phyloP scores from a whole-genome alignment of 2,888 invertebrate genomes.

The Drosophila affinis region DNA sequence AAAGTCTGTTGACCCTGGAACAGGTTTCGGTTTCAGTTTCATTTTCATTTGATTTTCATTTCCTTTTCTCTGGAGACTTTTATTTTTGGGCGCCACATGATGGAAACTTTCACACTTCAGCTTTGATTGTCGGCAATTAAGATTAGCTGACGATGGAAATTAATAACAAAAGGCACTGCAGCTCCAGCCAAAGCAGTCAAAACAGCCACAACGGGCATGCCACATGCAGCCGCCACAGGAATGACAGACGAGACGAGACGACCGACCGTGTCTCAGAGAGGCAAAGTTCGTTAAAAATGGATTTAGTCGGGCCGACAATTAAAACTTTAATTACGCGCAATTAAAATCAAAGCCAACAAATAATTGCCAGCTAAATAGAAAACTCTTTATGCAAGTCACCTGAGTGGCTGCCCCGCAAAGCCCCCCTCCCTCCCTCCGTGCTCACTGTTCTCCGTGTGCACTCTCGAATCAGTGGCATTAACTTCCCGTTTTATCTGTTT shows the following conservation, averaged over 20 bases:
- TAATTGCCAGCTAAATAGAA: conserved; percentile 47
- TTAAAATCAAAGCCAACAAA: conserved; percentile 68
- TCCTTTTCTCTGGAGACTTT: not conserved
- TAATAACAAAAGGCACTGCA: conserved; percentile 34
- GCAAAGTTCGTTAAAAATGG: conserved; percentile 69
- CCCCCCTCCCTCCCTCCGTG: not conserved
- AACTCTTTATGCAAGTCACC: conserved; percentile 50
- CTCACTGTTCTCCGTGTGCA: not conserved
- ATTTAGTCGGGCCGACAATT: conserved; percentile 66
- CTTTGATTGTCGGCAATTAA: conserved; percentile 49
- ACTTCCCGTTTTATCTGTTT: conserved; percentile 17
- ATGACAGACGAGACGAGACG: conserved; percentile 31
- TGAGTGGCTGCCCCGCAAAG: conserved; percentile 16
- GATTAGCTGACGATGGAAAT: conserved; percentile 48
- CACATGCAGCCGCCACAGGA: not conserved
- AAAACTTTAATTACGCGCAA: conserved; percentile 70
- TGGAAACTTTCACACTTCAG: conserved; percentile 59
- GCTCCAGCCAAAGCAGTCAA: conserved; percentile 18
- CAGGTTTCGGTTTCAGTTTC: not conserved
- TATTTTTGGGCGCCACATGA: conserved; percentile 3
- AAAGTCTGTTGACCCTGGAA: conserved; percentile 27
- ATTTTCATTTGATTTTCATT: conserved; percentile 6
- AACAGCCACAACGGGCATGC: not conserved
- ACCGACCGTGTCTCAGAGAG: conserved; percentile 7
- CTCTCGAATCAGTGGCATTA: conserved; percentile 13